Conservation (phyloP, 2,797 vertebrate genomes). For the Pangasius djambal region DNA sequence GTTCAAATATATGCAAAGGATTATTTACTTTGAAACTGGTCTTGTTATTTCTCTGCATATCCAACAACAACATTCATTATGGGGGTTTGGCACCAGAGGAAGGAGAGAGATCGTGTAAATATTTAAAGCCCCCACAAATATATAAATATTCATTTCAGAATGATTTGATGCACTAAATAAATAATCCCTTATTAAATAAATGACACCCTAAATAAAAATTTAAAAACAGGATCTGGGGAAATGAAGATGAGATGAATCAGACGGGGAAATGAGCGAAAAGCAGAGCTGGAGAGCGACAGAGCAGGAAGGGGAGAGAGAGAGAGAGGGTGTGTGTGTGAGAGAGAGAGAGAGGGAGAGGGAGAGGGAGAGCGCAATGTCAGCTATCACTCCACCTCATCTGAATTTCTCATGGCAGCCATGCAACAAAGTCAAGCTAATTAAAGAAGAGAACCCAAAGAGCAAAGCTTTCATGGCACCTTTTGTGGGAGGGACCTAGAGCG, state of each 20-base stretch:
- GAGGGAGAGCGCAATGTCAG: constrained; percentile 67
- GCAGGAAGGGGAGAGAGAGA: not conserved
- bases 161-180: constrained; percentile 87
- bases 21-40: constrained; percentile 81
- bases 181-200: constrained; percentile 87
- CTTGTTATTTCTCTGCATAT: constrained; percentile 79
- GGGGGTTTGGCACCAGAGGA: constrained; percentile 72
- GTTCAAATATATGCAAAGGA: constrained; percentile 80
- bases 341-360: not conserved
- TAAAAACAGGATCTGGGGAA: constrained; percentile 81
- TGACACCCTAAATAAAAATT: constrained; percentile 86
- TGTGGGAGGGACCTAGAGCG: constrained; percentile 61
- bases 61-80: constrained; percentile 82
- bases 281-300: constrained; percentile 44
- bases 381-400: constrained; percentile 75
- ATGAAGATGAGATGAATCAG: constrained; percentile 81
- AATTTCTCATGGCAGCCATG: constrained; percentile 77
- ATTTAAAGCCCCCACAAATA: constrained; percentile 84
- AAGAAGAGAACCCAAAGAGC: constrained; percentile 74
- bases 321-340: not conserved
- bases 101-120: constrained; percentile 80
- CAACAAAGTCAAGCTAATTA: constrained; percentile 77
- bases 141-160: constrained; percentile 85
- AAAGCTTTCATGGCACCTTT: constrained; percentile 68
- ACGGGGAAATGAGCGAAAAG: constrained; percentile 48